Evolutionary conservation across 2,888 invertebrate genomes (phyloP), one percentile per base, ranked within the genome.

Genomic region (Ferdinandea cuprea): DNA sequence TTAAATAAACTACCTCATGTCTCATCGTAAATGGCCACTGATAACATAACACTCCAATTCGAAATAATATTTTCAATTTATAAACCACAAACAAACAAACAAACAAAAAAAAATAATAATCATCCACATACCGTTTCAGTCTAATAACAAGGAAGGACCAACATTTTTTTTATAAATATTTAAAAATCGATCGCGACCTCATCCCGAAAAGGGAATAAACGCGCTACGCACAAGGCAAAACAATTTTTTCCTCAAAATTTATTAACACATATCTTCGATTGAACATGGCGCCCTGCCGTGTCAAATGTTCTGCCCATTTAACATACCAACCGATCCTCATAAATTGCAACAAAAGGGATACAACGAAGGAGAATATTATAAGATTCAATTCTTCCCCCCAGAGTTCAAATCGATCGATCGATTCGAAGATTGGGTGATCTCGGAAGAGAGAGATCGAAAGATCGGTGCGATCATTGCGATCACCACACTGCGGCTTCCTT

Each of bases 251-350:
- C 17, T 37, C 61, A 65, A 84, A 84, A 85, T 85, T 85, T 85
- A 85, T 85, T 85, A 85, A 85, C 85, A 85, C 85, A 85, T 85
- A 79, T 77, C 74, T 54, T 42, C 52, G 73, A 77, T 85, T 74
- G 77, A 73, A 85, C 85, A 85, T 85, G 85, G 85, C 85, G 80
- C 85, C 85, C 85, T 85, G 85, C 81, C 81, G 85, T 63, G 85
- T 74, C 80, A 85, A 84, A 79, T 79, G 80, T 79, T 85, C 77
- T 68, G 80, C 74, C 63, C 80, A 80, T 80, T 80, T 80, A 76
- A 80, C 80, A 80, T 80, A 80, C 69, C 73, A 73, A 77, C 54
- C 61, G 73, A 80, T 76, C 74, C 76, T 80, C 80, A 80, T 80
- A 80, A 80, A 80, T 80, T 80, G 61, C 80, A 63, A 69, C 80